Base-by-base conservation (phyloP, 2,888 invertebrate genomes). In the Coelogynopora nodosa region DNA sequence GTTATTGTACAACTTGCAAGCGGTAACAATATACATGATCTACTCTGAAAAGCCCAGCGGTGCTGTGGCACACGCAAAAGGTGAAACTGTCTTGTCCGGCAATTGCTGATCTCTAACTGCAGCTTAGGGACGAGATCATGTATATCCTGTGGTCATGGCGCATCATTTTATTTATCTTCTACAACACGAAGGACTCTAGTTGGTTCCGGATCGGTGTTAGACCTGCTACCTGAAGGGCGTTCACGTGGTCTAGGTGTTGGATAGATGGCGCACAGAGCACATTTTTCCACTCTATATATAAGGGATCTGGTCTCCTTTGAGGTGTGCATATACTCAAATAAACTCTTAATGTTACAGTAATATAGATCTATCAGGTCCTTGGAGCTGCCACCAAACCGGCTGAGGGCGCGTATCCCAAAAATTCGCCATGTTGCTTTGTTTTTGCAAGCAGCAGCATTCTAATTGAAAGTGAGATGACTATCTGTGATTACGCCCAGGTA, bases 401-500 rank as follows among this genome's bases (percentile, higher is more conserved):
- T 49, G 49, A 49, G 49, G 49, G 49, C 18, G 18, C 49, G 49
- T n/a, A 74, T 10, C 74, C 74, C 5, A 74, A 74, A 74, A 74
- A 74, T 74, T n/a, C 74, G 74, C 23, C 23, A 26, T 13, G 74
- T 74, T 5, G 74, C 74, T 74, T 74, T 74, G n/a, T n/a, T 74
- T 26, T 74, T 74, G 74, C 74, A 74, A 5, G 74, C 74, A 74
- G 18, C 74, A 23, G 23, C 74, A 74, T 74, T 10, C 74, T 74
- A 10, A 5, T 13, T 74, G 74, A 74, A 74, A 26, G 74, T 23
- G 5, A 74, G 74, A 23, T 5, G 74, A 26, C 74, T 13, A 74
- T 74, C 5, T 74, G 74, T 74, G 74, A 74, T 74, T 13, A 74
- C 74, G 74, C 74, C 74, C 74, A 74, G 74, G 18, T n/a, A 74